Evolutionary conservation across 2,888 invertebrate genomes (phyloP).

Genomic region (Macropis europaea): DNA sequence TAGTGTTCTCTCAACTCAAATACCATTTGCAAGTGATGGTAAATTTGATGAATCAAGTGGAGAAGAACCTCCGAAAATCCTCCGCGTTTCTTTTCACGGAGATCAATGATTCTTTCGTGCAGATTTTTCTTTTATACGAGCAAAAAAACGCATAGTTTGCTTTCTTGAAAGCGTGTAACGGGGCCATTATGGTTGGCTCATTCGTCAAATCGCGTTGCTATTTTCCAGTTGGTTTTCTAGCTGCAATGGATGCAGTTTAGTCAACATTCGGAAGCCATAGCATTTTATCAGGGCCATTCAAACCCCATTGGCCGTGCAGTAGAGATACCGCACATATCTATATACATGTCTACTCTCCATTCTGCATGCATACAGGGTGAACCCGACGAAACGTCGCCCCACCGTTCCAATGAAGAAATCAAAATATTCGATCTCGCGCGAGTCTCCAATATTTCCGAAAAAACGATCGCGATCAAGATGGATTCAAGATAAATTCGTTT

Average conservation of each 20-base stretch:
- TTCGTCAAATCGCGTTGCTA: slow-evolving; percentile 73
- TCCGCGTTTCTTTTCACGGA: too few relatives aligned
- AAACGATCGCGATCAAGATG: slow-evolving; percentile 3
- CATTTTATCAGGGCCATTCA: slow-evolving; percentile 80
- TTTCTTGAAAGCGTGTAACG: slow-evolving; percentile 19
- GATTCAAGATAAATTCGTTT: background rate
- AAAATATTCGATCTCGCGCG: slow-evolving; percentile 37
- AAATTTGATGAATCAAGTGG: too few relatives aligned
- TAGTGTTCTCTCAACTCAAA: too few relatives aligned
- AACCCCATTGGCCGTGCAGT: slow-evolving; percentile 79
- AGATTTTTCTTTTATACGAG: too few relatives aligned
- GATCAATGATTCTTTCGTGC: too few relatives aligned
- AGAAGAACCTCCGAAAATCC: too few relatives aligned
- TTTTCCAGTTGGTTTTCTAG: slow-evolving; percentile 79
- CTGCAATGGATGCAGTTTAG: slow-evolving; percentile 79
- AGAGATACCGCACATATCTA: slow-evolving; percentile 79
- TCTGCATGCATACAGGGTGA: slow-evolving; percentile 71
- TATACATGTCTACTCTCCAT: slow-evolving; percentile 71
- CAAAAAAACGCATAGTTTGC: background rate
- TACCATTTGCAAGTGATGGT: too few relatives aligned
- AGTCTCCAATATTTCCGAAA: slow-evolving; percentile 15
- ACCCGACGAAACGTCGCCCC: slow-evolving; percentile 32
- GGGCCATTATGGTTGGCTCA: slow-evolving; percentile 29
- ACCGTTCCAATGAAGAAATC: slow-evolving; percentile 34
- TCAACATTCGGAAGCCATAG: slow-evolving; percentile 80